Conservation (phyloP, 2,888 invertebrate species). For the Caenorhabditis japonica region DNA sequence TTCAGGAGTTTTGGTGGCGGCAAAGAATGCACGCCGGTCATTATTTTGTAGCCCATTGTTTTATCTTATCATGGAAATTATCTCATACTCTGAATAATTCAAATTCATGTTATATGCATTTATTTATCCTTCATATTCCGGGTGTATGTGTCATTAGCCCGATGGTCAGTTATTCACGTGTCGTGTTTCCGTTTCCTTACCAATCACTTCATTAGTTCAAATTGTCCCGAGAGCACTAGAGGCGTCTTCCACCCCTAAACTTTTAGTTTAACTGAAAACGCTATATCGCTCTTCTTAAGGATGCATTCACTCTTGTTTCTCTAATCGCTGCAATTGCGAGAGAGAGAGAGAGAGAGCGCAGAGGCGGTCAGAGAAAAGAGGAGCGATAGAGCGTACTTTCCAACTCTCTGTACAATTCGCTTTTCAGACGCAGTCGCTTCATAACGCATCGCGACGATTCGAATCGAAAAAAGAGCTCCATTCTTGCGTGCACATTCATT, state of each 20-base stretch:
- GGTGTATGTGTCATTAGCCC: constrained; percentile 13
- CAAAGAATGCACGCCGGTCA: constrained; percentile 38
- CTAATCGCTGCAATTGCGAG: too few relatives aligned
- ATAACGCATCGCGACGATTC: constrained; percentile 30
- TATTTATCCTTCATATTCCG: too few relatives aligned
- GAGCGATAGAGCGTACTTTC: too few relatives aligned
- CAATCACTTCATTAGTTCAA: neutral
- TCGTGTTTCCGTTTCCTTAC: constrained; percentile 9
- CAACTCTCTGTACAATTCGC: too few relatives aligned
- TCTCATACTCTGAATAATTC: too few relatives aligned
- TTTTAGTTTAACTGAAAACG: too few relatives aligned
- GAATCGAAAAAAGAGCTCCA: constrained; percentile 49
- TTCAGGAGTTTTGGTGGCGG: constrained; percentile 43
- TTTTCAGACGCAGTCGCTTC: constrained; percentile 37
- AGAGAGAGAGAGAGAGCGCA: too few relatives aligned
- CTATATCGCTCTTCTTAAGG: too few relatives aligned
- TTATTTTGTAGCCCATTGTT: constrained; percentile 18
- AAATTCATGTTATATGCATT: too few relatives aligned
- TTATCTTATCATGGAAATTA: neutral
- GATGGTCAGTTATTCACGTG: constrained; percentile 30
- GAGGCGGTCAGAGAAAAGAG: too few relatives aligned
- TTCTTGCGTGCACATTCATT: constrained; percentile 47
- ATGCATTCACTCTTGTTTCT: too few relatives aligned
- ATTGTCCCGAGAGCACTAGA: neutral
- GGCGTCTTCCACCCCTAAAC: too few relatives aligned